Evolutionary conservation across 1,140 invertebrate genomes (phyloP), one percentile per base, ranked within the genome.

Genomic region (Nylanderia fulva): DNA sequence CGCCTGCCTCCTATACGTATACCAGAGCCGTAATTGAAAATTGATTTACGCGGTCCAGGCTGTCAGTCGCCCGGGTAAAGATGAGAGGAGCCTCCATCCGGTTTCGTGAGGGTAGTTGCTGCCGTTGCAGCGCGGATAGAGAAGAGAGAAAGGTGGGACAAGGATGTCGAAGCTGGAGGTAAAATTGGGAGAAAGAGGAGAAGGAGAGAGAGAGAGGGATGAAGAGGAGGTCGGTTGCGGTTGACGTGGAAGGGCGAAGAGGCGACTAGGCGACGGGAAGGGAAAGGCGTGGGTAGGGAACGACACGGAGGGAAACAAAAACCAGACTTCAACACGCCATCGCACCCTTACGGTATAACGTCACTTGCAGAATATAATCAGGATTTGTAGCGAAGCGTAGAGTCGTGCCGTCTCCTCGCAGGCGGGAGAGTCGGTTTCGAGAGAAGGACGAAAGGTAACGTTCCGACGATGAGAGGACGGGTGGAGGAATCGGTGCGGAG

Each of bases 361-460:
- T 95, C 94, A 95, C 91, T 94, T 92, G 94, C 94, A 95, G 94
- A 94, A 91, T 93, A 94, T 95, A 95, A 95, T 95, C 94, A 95
- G 94, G 94, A 95, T 95, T 95, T 95, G 94, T 94, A 94, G 94
- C 94, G 92, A 92, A 89, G 91, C 69, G 79, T 69, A 72, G 74
- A 69, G 45, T 85, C 79, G 76, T 72, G 75, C 33, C 58, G 36
- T 45, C 63, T 76, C 72, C 80, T 85, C 77, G 36, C 66, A 68
- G 66, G 48, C 66, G 82, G 64, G 75, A 79, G 64, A 58, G 24
- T 33, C 72, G 77, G 72, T 77, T 79, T 75, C 71, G 74, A 71
- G 84, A 86, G 86, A 85, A 90, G 87, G 87, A 87, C 86, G 88
- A 88, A 84, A 87, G 86, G 82, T 63, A 48, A 83, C 87, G 85